These are phyloP conservation scores for Molorchus minor DNA, from an alignment of 2,888 invertebrate genomes.

Conservation along the genomic window DNA sequence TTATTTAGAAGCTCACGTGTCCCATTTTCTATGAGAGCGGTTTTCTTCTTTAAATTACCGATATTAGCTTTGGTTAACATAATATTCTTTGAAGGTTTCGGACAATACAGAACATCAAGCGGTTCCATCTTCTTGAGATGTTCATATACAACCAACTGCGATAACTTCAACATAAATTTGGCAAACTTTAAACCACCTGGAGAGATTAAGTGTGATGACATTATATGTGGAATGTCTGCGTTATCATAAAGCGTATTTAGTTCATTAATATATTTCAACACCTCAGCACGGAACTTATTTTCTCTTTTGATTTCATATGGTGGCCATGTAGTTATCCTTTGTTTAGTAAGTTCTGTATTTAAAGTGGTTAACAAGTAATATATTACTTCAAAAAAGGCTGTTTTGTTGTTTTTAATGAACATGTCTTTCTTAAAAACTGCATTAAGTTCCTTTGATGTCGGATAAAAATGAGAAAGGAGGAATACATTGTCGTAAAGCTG, in stretches of 20 bases:
- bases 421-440: constrained; percentile 55
- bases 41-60: constrained; percentile 41
- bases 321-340: constrained; percentile 54
- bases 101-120: constrained; percentile 26
- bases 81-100: constrained; percentile 33
- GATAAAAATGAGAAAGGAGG: constrained; percentile 50
- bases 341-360: constrained; percentile 51
- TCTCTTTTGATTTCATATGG: constrained; percentile 52
- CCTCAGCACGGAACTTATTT: constrained; percentile 54
- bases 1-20: constrained; percentile 33
- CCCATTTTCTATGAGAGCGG: constrained; percentile 38
- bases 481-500: constrained; percentile 52
- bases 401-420: constrained; percentile 59
- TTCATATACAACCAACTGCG: constrained; percentile 54
- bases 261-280: constrained; percentile 53
- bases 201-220: constrained; percentile 57
- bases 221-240: constrained; percentile 53
- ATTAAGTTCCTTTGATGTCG: constrained; percentile 51
- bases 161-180: constrained; percentile 57
- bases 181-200: constrained; percentile 57
- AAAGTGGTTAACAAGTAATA: constrained; percentile 56
- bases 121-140: constrained; percentile 42
- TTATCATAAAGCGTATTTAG: constrained; percentile 52
- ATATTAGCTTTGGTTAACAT: constrained; percentile 33
- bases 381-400: constrained; percentile 55